Base-by-base conservation (phyloP, 2,113 vertebrate genomes). In the Phalacrocorax brasilianus region DNA sequence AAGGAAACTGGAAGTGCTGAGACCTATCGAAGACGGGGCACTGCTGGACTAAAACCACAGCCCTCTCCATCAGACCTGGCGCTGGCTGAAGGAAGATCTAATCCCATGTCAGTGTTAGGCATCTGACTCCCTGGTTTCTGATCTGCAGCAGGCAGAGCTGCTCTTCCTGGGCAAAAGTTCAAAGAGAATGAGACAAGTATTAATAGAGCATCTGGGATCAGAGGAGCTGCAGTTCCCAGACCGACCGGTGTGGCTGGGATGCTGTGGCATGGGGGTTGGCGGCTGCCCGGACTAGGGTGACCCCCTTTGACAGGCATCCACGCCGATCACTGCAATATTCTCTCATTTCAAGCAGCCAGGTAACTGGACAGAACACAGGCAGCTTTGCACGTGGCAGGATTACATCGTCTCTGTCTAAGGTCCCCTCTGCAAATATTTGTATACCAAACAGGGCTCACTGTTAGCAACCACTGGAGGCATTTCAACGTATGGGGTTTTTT, bases 281-380 rank as follows among this genome's bases (percentile, higher is more conserved):
- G 0, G 67, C 49, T 49, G 42, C 42, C 53, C 24, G 66, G 55
- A 35, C 26, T 3, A 33, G 55, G 63, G 53, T 32, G 45, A 71
- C 10, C 50, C 73, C 52, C 65, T 47, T 8, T 12, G 24, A 52
- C 6, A 28, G 50, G 40, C 65, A 42, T 6, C 79, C 65, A 28
- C 23, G 2, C 5, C 0, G 10, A n/a, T 5, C 2, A 1, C 68
- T 12, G 33, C 40, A 14, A 1, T 6, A 12, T 6, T 3, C 77
- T 16, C 72, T 30, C 9, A 5, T 20, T 8, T 6, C 70, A 16
- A 23, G 28, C 8, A 7, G 4, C 13, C 9, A 8, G 50, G 44
- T 59, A 32, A 27, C 11, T 0, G 15, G 47, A 8, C 33, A 13
- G 20, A 20, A 20, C 44, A 27, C 12, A 18, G 56, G 56, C 13